Evolutionary conservation across 2,888 invertebrate genomes (phyloP).

Genomic region (Fragum fragum): DNA sequence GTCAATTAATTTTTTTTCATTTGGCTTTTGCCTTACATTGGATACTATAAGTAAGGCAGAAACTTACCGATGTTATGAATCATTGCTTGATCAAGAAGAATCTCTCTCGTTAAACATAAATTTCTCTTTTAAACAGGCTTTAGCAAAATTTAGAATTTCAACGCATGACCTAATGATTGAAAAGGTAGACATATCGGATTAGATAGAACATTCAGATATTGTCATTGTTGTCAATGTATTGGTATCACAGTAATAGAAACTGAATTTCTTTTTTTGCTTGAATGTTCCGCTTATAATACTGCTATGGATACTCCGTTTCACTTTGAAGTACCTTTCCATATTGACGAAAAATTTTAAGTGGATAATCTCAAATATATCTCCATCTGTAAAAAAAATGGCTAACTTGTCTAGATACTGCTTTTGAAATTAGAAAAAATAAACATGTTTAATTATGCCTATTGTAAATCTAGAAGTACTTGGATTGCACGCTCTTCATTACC

Average conservation of each 20-base stretch:
- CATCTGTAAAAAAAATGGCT: no score
- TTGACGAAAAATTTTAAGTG: no score
- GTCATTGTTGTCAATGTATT: background rate
- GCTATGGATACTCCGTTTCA: no score
- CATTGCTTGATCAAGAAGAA: background rate
- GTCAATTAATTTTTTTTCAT: slow-evolving; percentile 5
- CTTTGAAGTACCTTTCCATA: no score
- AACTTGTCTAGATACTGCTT: no score
- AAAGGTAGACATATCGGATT: slow-evolving; percentile 6
- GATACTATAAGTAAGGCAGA: background rate
- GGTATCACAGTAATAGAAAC: background rate
- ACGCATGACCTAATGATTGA: slow-evolving; percentile 7
- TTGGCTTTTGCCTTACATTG: slow-evolving; percentile 22
- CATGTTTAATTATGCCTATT: no score
- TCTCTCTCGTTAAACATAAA: background rate
- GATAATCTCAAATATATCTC: no score
- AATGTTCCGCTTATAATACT: no score
- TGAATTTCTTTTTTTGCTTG: background rate
- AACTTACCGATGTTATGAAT: background rate
- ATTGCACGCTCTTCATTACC: no score
- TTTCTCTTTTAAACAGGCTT: background rate
- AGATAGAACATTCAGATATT: slow-evolving; percentile 17
- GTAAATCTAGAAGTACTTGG: no score
- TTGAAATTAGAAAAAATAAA: no score
- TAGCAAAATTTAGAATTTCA: slow-evolving; percentile 10